A percentile compares a stretch with the other conserved stretches of the same genome.
phyloP scores from a whole-genome alignment of 2,888 invertebrate genomes.

The Euzetes globulus region DNA sequence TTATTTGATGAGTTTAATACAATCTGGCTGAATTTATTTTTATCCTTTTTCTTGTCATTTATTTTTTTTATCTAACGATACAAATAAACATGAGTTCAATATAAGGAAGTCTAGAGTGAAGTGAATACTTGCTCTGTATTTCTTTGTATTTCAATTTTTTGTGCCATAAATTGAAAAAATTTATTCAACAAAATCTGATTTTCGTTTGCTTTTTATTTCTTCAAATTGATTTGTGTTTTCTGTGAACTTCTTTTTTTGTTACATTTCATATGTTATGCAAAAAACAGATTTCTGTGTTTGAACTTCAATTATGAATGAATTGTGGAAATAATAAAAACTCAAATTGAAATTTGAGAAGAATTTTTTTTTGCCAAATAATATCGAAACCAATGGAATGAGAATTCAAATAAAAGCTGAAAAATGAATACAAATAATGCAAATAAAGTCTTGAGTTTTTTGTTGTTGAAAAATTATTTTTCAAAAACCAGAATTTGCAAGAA shows the following conservation, averaged over 20 bases:
- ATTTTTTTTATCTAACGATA: too few species aligned
- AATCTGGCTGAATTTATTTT: too few species aligned
- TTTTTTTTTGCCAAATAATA: not conserved
- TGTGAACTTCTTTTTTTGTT: too few species aligned
- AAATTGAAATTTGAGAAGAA: not conserved
- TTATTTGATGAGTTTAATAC: too few species aligned
- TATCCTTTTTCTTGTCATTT: too few species aligned
- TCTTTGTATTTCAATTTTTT: not conserved
- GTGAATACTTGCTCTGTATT: not conserved
- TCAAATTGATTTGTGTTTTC: not conserved
- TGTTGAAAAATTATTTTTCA: too few species aligned
- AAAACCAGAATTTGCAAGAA: too few species aligned
- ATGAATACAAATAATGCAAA: too few species aligned
- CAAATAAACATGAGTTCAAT: too few species aligned
- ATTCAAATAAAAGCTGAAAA: not conserved
- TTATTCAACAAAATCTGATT: not conserved
- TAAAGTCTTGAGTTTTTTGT: too few species aligned
- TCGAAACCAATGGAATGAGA: too few species aligned
- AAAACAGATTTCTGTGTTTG: not conserved
- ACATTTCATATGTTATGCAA: not conserved
- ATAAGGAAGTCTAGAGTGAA: too few species aligned
- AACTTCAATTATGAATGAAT: constrained; percentile 1
- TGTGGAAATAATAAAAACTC: not conserved
- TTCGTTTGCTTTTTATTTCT: not conserved
- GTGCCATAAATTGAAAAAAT: not conserved